A percentile compares a stretch with the other conserved stretches of the same genome.
Evolutionary conservation across 2,888 invertebrate species (phyloP).

Genomic region (Tachina grossa): DNA sequence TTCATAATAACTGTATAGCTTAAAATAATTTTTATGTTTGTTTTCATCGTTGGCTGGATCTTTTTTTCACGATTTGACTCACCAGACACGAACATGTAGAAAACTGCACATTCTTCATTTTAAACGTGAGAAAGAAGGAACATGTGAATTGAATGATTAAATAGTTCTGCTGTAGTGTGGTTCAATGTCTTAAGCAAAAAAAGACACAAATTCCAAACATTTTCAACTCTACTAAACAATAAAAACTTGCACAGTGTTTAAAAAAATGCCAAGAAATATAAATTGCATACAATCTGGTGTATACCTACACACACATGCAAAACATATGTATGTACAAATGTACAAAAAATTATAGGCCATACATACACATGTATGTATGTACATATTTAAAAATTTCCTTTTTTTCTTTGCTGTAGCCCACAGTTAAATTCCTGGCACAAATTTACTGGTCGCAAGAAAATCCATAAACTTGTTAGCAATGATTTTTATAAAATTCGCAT

Average conservation of each 20-base stretch:
- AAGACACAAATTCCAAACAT: constrained; percentile 40
- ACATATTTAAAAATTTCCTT: too few relatives aligned
- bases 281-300: too few relatives aligned
- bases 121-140: constrained; percentile 12
- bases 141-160: constrained; percentile 69
- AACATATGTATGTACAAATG: too few relatives aligned
- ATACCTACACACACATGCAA: too few relatives aligned
- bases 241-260: constrained; percentile 26
- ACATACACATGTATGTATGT: too few relatives aligned
- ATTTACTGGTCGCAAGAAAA: constrained; percentile 30
- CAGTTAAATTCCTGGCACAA: constrained; percentile 40
- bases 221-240: constrained; percentile 45
- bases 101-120: constrained; percentile 20
- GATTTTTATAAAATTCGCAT: constrained; percentile 38
- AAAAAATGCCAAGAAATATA: neutral
- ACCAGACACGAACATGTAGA: neutral
- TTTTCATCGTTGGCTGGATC: neutral
- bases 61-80: neutral
- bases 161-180: constrained; percentile 53
- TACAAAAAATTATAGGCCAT: too few relatives aligned
- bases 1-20: too few relatives aligned
- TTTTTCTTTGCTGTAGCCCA: neutral
- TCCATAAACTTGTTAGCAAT: constrained; percentile 47
- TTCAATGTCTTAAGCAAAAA: constrained; percentile 41
- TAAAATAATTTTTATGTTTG: neutral